Conservation (phyloP, 2,797 vertebrate genomes). For the Falco berigora region DNA sequence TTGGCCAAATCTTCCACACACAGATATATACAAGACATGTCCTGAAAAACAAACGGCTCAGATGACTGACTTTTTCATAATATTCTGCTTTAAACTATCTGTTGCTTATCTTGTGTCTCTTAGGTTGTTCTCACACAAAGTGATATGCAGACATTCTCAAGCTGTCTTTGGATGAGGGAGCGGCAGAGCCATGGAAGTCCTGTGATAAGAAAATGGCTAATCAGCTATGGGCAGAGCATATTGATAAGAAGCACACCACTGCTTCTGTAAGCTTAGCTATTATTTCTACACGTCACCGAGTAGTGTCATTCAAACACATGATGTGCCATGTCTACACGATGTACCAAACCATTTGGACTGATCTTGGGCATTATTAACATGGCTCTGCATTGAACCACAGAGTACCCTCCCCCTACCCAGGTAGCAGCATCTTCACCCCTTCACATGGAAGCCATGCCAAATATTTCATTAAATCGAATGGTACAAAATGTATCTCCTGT, state of each 20-base stretch:
- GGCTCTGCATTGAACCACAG: background rate
- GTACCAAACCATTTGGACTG: background rate
- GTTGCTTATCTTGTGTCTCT: background rate
- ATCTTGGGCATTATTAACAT: background rate
- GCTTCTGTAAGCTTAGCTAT: background rate
- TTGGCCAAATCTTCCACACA: background rate
- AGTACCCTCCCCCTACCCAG: accelerated
- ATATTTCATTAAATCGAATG: background rate
- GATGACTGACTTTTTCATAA: background rate
- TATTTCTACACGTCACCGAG: background rate
- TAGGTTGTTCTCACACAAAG: background rate
- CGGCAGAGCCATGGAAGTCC: background rate
- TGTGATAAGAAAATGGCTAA: background rate
- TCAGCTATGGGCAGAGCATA: background rate
- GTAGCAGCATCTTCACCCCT: background rate
- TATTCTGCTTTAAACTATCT: background rate
- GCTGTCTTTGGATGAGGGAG: background rate
- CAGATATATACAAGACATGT: background rate
- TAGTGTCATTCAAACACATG: background rate
- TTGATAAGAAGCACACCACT: background rate
- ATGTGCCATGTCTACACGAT: background rate
- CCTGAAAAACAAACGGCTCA: background rate
- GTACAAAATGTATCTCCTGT: background rate
- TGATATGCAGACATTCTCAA: background rate
- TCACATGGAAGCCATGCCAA: background rate